These are phyloP conservation scores for Mantis religiosa DNA, from an alignment of 2,888 invertebrate genomes.

Conservation along the genomic window DNA sequence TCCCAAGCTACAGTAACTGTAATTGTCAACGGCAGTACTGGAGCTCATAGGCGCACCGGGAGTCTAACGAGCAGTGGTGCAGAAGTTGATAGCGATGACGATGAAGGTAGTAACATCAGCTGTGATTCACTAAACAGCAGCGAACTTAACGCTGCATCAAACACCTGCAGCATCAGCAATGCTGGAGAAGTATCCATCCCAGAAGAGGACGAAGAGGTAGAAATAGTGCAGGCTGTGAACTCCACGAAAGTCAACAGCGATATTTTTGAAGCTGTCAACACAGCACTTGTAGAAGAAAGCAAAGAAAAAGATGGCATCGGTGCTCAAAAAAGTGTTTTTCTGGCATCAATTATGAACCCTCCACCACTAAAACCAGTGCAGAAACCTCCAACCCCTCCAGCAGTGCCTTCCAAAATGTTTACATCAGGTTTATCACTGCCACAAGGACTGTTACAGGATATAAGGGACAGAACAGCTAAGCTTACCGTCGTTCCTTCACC, in stretches of 20 bases:
- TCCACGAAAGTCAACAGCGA: background rate
- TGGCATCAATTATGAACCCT: background rate
- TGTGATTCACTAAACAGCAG: conserved; percentile 77
- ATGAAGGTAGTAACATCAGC: conserved; percentile 68
- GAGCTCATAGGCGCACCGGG: conserved; percentile 51
- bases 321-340: background rate
- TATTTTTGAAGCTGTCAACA: background rate
- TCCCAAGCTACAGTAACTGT: conserved; percentile 45
- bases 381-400: conserved; percentile 36
- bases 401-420: background rate
- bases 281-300: background rate
- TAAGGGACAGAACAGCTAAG: conserved; percentile 60
- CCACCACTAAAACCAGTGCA: conserved; percentile 39
- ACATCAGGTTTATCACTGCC: conserved; percentile 52
- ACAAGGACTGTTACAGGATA: conserved; percentile 63
- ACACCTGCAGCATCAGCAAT: background rate
- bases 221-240: background rate
- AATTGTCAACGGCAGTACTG: conserved; percentile 49
- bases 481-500: conserved; percentile 39
- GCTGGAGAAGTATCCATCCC: background rate
- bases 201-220: background rate
- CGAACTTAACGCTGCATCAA: conserved; percentile 49
- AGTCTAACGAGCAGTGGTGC: conserved; percentile 60
- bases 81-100: conserved; percentile 65
- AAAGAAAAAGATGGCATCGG: background rate